A percentile compares a stretch with the other conserved stretches of the same genome.
These are phyloP conservation scores for Lasioglossum villosulum DNA, from an alignment of 2,888 invertebrate genomes.

Conservation along the genomic window DNA sequence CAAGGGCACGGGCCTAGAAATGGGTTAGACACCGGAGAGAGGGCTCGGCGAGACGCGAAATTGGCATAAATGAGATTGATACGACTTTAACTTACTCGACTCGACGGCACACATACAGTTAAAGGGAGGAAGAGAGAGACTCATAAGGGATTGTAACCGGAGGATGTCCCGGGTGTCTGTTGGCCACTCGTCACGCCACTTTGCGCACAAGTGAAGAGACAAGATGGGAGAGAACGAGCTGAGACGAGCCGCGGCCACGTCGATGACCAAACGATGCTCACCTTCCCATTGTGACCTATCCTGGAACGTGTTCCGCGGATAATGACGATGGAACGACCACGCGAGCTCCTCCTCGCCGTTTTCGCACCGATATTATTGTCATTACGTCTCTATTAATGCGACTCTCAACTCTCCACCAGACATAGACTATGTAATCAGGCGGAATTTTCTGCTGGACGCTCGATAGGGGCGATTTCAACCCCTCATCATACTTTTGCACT, in stretches of 20 bases:
- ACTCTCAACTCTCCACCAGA: not conserved
- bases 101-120: slow-evolving; percentile 9
- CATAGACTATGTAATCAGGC: not conserved
- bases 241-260: slow-evolving; percentile 58
- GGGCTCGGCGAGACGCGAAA: slow-evolving; percentile 74
- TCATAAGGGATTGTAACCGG: slow-evolving; percentile 28
- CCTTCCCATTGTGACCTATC: slow-evolving; percentile 60
- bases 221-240: slow-evolving; percentile 40
- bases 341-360: slow-evolving; percentile 8
- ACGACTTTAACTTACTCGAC: slow-evolving; percentile 83
- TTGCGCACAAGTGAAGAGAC: slow-evolving; percentile 57
- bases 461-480: too few species aligned
- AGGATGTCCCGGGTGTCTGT: slow-evolving; percentile 56
- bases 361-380: slow-evolving; percentile 18
- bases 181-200: slow-evolving; percentile 79
- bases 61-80: slow-evolving; percentile 85
- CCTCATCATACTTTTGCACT: not conserved
- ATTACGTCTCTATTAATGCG: slow-evolving; percentile 3
- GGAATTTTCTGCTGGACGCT: not conserved
- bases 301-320: slow-evolving; percentile 67
- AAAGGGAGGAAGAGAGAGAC: not conserved
- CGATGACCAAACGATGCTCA: slow-evolving; percentile 65
- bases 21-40: slow-evolving; percentile 51
- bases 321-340: slow-evolving; percentile 62
- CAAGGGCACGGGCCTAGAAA: slow-evolving; percentile 49